Percentiles rank a stretch among this genome's conserved stretches.
These are phyloP conservation scores for Sinocyclocheilus maitianheensis DNA, from an alignment of 2,113 vertebrate genomes.

Conservation along the genomic window DNA sequence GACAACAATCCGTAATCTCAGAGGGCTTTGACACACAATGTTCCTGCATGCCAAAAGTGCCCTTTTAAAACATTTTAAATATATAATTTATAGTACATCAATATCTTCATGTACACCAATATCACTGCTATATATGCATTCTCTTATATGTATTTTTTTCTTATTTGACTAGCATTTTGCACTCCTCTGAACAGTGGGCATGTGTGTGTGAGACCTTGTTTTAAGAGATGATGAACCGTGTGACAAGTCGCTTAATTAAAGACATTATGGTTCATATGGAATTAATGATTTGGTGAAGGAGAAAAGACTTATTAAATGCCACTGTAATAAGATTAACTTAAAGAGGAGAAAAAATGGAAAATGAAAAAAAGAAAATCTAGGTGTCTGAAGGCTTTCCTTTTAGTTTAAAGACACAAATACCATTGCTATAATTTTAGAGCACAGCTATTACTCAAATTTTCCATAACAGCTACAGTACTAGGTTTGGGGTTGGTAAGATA, in stretches of 20 bases:
- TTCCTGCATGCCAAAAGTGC: neutral
- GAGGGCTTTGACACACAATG: constrained; percentile 9
- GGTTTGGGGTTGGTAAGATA: neutral
- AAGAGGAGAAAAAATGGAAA: constrained; percentile 1
- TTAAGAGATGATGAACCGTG: constrained; percentile 38
- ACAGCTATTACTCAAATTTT: neutral
- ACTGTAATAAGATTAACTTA: constrained; percentile 48
- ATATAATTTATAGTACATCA: neutral
- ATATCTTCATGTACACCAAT: neutral
- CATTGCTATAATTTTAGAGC: neutral
- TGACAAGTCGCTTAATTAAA: constrained; percentile 54
- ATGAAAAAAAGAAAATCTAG: neutral
- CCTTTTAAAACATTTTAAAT: neutral
- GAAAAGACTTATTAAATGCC: constrained; percentile 52
- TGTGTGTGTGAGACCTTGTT: constrained; percentile 15
- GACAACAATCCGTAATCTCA: constrained; percentile 71
- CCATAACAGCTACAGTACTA: neutral
- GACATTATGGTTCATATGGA: constrained; percentile 49
- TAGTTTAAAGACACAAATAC: neutral
- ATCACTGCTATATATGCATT: neutral
- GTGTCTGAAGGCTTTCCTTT: neutral
- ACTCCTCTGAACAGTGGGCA: neutral
- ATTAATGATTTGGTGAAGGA: constrained; percentile 53
- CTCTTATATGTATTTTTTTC: neutral
- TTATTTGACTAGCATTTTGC: neutral